Evolutionary conservation across 2,113 vertebrate species (phyloP), one percentile per base, ranked within the genome.

Genomic region (Atractosteus spatula): DNA sequence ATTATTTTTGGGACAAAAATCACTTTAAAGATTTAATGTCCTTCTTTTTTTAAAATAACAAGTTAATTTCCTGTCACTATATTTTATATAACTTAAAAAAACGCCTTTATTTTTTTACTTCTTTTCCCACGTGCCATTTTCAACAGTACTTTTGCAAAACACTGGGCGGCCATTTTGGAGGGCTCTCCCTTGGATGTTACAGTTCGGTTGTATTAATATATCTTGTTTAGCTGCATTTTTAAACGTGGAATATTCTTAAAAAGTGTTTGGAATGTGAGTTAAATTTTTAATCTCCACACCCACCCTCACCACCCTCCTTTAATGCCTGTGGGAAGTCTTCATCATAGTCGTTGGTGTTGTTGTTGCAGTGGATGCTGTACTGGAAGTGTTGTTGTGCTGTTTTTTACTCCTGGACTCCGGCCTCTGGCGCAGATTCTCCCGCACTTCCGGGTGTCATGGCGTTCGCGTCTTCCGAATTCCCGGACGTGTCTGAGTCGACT

Each of bases 1-100:
- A 86, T 90, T 91, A 88, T 92, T 93, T 92, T 87, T 81, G 88
- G 89, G 92, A 90, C 85, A 81, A 90, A 92, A 90, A 91, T 82
- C 85, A 84, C 83, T 91, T 82, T 78, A 82, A 88, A 83, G 85
- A 91, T 89, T 88, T 85, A 89, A 73, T 81, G 82, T 78, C 81
- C 69, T 77, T 85, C 75, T 87, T 84, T 82, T 76, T 70, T 74
- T 75, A 51, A 55, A 70, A 76, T 73, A 85, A 80, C 70, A 59
- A 85, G 82, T 14, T 43, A 47, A 82, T 81, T 81, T 87, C 78
- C 70, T 70, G 76, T 82, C 82, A 70, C 83, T 86, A 82, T 81
- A 74, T 79, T 71, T 77, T 72, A 75, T 71, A 65, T 76, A 73
- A 55, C 76, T 51, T 76, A 80, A 76, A 80, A 47, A 71, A 61